Base-by-base conservation (phyloP, 1,140 invertebrate genomes). In the Bombus vancouverensis region DNA sequence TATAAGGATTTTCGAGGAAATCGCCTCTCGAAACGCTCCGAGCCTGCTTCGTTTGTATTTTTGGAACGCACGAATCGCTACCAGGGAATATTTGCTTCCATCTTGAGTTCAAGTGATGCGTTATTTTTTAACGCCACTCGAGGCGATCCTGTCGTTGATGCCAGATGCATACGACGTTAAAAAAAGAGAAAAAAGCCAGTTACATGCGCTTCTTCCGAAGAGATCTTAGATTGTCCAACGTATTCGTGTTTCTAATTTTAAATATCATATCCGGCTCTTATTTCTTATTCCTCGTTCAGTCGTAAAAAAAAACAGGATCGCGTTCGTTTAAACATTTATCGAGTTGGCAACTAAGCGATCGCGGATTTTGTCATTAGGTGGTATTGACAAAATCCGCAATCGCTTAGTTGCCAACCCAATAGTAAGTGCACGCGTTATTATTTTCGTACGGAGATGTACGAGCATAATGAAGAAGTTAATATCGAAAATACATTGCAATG, bases 111-210 rank as follows among this genome's bases (percentile, higher is more conserved):
- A 65, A 83, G 81, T 77, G 73, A 47, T 34, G 59, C 42, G 81
- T 77, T 83, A 83, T 83, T 83, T 83, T 83, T 83, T 68, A 83
- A 83, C 74, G 18, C 42, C 81, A 83, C 81, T 83, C 44, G 81
- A 77, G 47, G 47, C 18, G 44, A 76, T 37, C 34, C 39, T 53
- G 37, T 74, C 71, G 71, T 74, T 32, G 22, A n/a, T n/a, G 5
- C 1, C 62, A 22, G n/a, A 32, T 18, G 53, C 5, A 47, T 25
- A 57, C 37, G 44, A 39, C 32, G 53, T 76, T n/a, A 47, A 32
- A 83, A 34, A 62, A 44, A 32, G 15, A 25, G 39, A 3, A 42
- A 34, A 34, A 6, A 53, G 13, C 8, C 15, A 9, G 18, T 9
- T 65, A 28, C 5, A 6, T 8, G 44, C 28, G 9, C 18, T 47